Conservation (phyloP, 2,888 invertebrate genomes). For the Dynastes hyllus region DNA sequence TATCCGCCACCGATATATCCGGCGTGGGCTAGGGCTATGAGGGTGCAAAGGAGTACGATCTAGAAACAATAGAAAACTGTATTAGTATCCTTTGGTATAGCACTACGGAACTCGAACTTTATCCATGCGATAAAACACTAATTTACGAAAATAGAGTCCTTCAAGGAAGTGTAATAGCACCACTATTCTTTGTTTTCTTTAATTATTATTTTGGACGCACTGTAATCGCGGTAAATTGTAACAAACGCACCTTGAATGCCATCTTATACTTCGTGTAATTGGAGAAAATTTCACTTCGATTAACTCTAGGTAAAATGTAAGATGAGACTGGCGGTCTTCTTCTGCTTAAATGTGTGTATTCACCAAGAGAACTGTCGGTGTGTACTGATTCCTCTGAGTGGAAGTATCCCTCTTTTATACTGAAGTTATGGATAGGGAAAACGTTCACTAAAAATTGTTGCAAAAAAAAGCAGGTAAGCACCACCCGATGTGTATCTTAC, state of each 20-base stretch:
- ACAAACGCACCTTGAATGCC: constrained; percentile 50
- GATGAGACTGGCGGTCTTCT: constrained; percentile 5
- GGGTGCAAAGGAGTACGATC: constrained; percentile 39
- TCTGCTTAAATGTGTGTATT: constrained; percentile 24
- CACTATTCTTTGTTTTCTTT: neutral
- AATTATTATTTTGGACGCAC: neutral
- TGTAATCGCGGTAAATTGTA: no score
- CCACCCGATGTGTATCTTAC: constrained; percentile 40
- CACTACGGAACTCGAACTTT: neutral
- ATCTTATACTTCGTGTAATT: constrained; percentile 33
- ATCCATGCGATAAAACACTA: neutral
- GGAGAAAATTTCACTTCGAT: constrained; percentile 35
- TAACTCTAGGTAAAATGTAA: neutral
- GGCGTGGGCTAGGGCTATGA: constrained; percentile 47
- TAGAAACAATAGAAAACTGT: constrained; percentile 31
- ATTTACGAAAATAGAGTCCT: constrained; percentile 5
- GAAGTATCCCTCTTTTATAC: constrained; percentile 46
- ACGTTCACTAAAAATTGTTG: constrained; percentile 43
- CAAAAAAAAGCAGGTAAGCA: constrained; percentile 38
- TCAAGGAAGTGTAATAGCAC: neutral
- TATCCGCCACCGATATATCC: constrained; percentile 44
- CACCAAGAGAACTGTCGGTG: constrained; percentile 32
- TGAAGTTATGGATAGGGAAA: constrained; percentile 48
- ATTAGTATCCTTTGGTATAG: neutral
- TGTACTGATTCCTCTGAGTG: constrained; percentile 32